Percentiles rank a stretch among this genome's conserved stretches.
phyloP scores from a whole-genome alignment of 53 echinoderm and acorn worm genomes.

The Glandiceps talaboti region DNA sequence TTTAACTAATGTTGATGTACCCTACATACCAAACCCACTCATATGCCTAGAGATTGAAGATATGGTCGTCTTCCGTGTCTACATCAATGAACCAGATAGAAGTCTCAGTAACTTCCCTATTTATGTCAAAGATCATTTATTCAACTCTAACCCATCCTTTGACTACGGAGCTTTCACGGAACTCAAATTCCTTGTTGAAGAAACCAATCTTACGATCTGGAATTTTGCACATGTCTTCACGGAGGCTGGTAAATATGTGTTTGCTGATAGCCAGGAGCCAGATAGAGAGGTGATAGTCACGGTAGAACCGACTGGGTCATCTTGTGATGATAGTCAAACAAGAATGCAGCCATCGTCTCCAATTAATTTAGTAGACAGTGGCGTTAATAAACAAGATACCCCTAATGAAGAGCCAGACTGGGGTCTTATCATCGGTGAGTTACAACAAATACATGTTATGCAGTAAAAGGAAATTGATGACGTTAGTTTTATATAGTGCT shows the following conservation, averaged over 20 bases:
- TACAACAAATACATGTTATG: too few species aligned
- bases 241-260: conserved; percentile 76
- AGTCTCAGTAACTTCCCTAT: conserved; percentile 81
- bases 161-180: conserved; percentile 98
- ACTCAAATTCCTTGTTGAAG: conserved; percentile 64
- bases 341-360: conserved; percentile 52
- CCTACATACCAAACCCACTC: conserved; percentile 79
- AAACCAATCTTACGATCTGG: conserved; percentile 58
- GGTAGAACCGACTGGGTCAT: conserved; percentile 47
- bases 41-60: conserved; percentile 82
- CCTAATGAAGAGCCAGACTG: conserved; percentile 91
- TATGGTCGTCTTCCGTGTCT: conserved; percentile 73
- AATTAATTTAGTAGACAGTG: conserved; percentile 42
- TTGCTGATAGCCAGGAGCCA: conserved; percentile 76
- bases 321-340: conserved; percentile 33
- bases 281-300: conserved; percentile 80
- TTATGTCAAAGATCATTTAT: conserved; percentile 88
- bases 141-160: conserved; percentile 89
- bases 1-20: conserved; percentile 13
- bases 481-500: too few species aligned
- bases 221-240: conserved; percentile 93
- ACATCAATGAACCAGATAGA: conserved; percentile 53
- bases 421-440: conserved; percentile 93
- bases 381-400: conserved; percentile 55
- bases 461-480: too few species aligned